A percentile compares a stretch with the other conserved stretches of the same genome.
phyloP scores from a whole-genome alignment of 1,140 invertebrate genomes.

The Solen grandis region DNA sequence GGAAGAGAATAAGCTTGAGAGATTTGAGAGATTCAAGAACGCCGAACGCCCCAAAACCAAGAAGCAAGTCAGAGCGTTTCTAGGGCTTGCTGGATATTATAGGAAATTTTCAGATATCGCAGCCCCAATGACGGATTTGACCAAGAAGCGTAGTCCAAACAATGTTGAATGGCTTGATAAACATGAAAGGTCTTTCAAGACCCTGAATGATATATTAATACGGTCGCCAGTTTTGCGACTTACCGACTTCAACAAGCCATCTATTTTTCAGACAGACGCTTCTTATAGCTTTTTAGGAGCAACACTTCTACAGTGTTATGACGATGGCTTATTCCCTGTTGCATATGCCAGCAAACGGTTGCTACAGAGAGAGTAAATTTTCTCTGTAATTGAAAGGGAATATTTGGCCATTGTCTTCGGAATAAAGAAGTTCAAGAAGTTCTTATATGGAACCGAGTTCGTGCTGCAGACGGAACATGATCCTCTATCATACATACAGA shows the following conservation, averaged over 20 bases:
- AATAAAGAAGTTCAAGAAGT: constrained; percentile 79
- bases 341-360: constrained; percentile 61
- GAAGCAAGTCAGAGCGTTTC: no score
- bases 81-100: constrained; percentile 80
- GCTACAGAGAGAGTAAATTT: constrained; percentile 53
- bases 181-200: no score
- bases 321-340: constrained; percentile 55
- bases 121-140: constrained; percentile 67
- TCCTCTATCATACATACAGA: constrained; percentile 27
- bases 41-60: no score
- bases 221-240: constrained; percentile 67
- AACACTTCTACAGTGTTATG: constrained; percentile 61
- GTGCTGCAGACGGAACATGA: constrained; percentile 50
- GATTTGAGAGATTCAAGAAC: no score
- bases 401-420: constrained; percentile 78
- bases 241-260: constrained; percentile 74
- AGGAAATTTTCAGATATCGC: constrained; percentile 69
- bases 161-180: no score
- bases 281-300: constrained; percentile 55
- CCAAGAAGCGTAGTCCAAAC: constrained; percentile 62
- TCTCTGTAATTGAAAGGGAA: constrained; percentile 80
- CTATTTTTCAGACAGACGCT: constrained; percentile 40
- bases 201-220: no score
- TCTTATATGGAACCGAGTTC: constrained; percentile 62
- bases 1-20: no score